Evolutionary conservation across 1,140 invertebrate species (phyloP).

Genomic region (Yoshiicerus persimilis): DNA sequence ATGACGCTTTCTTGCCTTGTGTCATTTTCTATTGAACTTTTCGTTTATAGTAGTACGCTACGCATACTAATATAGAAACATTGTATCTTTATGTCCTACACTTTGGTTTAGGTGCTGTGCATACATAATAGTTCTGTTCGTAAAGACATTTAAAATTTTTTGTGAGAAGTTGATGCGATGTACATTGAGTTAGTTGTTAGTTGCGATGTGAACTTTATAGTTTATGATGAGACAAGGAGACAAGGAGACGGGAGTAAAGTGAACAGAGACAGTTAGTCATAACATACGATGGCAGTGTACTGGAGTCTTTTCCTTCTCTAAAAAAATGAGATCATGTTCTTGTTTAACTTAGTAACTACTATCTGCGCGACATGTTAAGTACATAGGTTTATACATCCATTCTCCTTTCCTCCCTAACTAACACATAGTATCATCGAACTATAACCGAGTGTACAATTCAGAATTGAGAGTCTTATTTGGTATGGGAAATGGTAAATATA

Average conservation of each 20-base stretch:
- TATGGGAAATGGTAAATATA: not conserved
- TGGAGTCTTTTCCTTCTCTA: not conserved
- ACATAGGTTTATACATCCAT: not conserved
- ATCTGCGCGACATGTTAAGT: constrained; percentile 2
- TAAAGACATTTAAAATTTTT: not conserved
- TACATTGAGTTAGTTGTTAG: too few species aligned
- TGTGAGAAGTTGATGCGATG: not conserved
- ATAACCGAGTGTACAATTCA: not conserved
- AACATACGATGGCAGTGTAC: not conserved
- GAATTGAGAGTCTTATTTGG: not conserved
- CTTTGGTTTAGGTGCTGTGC: too few species aligned
- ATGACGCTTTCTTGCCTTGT: too few species aligned
- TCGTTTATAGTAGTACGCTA: not conserved
- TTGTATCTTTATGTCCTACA: too few species aligned
- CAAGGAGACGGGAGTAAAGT: constrained; percentile 1
- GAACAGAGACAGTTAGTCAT: constrained; percentile 22
- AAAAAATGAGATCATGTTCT: constrained; percentile 14
- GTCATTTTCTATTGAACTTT: not conserved
- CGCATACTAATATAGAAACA: not conserved
- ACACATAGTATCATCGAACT: not conserved
- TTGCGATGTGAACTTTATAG: constrained; percentile 6
- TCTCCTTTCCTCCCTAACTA: not conserved
- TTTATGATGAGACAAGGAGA: constrained; percentile 11
- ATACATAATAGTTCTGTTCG: too few species aligned
- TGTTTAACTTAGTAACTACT: not conserved